Base-by-base conservation (phyloP, 2,113 vertebrate species). In the Istiophorus platypterus region DNA sequence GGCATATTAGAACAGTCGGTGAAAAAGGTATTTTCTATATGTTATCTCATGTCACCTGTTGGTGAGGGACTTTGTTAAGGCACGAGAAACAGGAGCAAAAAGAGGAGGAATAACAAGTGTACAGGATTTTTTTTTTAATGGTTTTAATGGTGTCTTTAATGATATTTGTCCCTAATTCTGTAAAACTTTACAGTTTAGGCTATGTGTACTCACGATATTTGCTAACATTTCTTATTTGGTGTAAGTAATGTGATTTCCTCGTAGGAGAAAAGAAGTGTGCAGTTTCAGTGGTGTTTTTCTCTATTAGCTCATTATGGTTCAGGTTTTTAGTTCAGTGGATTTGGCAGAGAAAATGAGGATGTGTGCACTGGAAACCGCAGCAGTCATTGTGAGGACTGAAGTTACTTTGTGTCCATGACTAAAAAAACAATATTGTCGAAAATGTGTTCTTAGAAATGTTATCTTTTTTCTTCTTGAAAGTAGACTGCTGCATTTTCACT, bases 261-360 rank as follows among this genome's bases (percentile, higher is more conserved):
- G 49, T 56, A 6, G 20, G 45, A 54, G 71, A 65, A 71, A 79
- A 81, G 75, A 77, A 37, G 51, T 80, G 15, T 70, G 69, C 29
- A 70, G 67, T 92, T 74, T 91, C 70, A 51, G 24, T 70, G 8
- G 6, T 73, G 22, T 65, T 84, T 58, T 61, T 64, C 26, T 78
- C 22, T 52, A 68, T 89, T 68, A 73, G 77, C 71, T 82, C 58
- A 82, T 89, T 37, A 76, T 82, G 76, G 81, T 80, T 77, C 11
- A 2, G 66, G 70, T 17, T 37, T 88, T 86, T 82, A 20, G 62
- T 70, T 66, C 5, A 17, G 37, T 79, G 76, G 72, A 10, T 85
- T 85, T 84, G 22, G 41, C 34, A 49, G 54, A 61, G 9, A 83
- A 90, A 92, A 88, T 72, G 79, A 90, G 90, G 88, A 92, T 89